Evolutionary conservation across 1,140 invertebrate genomes (phyloP).

Genomic region (Bombus haemorrhoidalis): DNA sequence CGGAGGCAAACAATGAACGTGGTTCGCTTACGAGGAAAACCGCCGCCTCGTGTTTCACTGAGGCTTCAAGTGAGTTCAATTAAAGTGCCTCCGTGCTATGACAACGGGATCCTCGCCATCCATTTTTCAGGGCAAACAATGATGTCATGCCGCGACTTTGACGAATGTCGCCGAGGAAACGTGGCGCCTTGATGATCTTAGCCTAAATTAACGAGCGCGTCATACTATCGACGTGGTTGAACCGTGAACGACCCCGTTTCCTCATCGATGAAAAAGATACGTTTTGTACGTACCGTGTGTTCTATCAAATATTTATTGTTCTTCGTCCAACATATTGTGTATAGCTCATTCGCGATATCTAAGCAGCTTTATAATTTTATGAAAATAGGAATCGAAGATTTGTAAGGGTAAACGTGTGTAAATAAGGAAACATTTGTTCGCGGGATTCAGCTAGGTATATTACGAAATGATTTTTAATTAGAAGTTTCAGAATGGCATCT

Average conservation of each 20-base stretch:
- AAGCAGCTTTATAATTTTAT: too few relatives aligned
- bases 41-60: slow-evolving; percentile 34
- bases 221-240: background rate
- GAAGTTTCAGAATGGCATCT: too few relatives aligned
- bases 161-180: slow-evolving; percentile 28
- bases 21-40: slow-evolving; percentile 49
- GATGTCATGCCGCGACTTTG: slow-evolving; percentile 57
- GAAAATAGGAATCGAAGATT: too few relatives aligned
- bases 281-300: too few relatives aligned
- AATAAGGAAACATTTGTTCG: too few relatives aligned
- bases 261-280: too few relatives aligned
- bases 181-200: slow-evolving; percentile 3
- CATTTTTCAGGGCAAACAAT: slow-evolving; percentile 47
- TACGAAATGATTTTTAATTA: too few relatives aligned
- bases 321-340: too few relatives aligned
- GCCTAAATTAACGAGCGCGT: slow-evolving; percentile 36
- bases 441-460: too few relatives aligned
- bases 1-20: slow-evolving; percentile 21
- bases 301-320: too few relatives aligned
- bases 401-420: too few relatives aligned
- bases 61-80: slow-evolving; percentile 70
- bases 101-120: slow-evolving; percentile 3
- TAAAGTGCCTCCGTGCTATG: slow-evolving; percentile 61
- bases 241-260: background rate
- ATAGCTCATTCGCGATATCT: too few relatives aligned